These are phyloP conservation scores for Brotula barbata DNA, from an alignment of 2,797 vertebrate genomes.

Conservation along the genomic window DNA sequence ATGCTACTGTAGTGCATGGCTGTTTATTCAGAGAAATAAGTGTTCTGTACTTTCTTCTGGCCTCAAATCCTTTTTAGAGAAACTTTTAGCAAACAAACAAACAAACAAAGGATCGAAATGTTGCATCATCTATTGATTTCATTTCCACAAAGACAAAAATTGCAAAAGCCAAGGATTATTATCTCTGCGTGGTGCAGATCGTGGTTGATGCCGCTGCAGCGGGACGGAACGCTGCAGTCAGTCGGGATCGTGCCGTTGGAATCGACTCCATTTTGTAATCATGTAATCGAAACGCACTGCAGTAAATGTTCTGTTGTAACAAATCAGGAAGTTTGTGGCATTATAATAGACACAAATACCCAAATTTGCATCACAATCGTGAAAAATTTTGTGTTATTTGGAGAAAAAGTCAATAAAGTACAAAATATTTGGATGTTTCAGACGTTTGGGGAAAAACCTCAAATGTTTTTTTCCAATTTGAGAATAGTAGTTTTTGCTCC, in stretches of 20 bases:
- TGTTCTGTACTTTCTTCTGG: conserved; percentile 32
- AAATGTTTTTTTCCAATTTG: too few relatives aligned
- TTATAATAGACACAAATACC: too few relatives aligned
- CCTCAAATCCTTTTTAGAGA: conserved; percentile 16
- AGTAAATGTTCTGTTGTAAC: conserved; percentile 17
- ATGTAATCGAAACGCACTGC: conserved; percentile 17
- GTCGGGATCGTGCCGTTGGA: conserved; percentile 20
- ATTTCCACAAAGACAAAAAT: conserved; percentile 14
- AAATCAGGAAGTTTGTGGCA: too few relatives aligned
- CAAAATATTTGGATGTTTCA: too few relatives aligned
- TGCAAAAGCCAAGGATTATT: conserved; percentile 43
- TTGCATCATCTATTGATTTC: conserved; percentile 2
- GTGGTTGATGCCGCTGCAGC: conserved; percentile 18
- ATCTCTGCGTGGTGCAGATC: conserved; percentile 18
- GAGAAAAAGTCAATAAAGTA: too few relatives aligned
- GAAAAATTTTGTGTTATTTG: too few relatives aligned
- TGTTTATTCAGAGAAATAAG: conserved; percentile 23
- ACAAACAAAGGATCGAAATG: not conserved
- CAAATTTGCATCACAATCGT: too few relatives aligned
- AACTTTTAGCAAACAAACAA: conserved; percentile 14
- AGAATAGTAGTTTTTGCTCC: too few relatives aligned
- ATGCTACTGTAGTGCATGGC: conserved; percentile 51
- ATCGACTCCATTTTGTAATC: conserved; percentile 27
- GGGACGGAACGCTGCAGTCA: conserved; percentile 60
- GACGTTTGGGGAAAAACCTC: too few relatives aligned